Conservation (phyloP, 2,113 vertebrate genomes). For the Hyperopisus bebe region DNA sequence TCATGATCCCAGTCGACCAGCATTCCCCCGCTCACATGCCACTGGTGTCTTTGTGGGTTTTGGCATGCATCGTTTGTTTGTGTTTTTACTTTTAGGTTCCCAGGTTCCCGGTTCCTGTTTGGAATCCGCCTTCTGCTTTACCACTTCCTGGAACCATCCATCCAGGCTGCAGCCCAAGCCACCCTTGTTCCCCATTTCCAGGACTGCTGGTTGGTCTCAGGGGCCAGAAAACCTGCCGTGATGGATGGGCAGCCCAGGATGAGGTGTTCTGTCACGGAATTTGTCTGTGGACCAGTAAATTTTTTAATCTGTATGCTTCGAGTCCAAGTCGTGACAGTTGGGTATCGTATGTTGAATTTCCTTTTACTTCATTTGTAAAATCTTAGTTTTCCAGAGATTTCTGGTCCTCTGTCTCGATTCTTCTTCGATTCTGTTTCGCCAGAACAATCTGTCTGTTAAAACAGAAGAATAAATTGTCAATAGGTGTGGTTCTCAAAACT, state of each 20-base stretch:
- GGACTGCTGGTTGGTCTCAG: not conserved
- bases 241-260: not conserved
- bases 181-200: not conserved
- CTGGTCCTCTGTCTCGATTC: not conserved
- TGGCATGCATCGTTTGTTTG: not conserved
- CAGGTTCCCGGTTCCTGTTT: not conserved
- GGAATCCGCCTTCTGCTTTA: not conserved
- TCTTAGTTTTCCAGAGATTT: not conserved
- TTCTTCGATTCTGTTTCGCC: slow-evolving; percentile 19
- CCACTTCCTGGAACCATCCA: not conserved
- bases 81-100: not conserved
- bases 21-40: not conserved
- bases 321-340: not conserved
- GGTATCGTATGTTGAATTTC: not conserved
- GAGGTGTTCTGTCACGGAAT: not conserved
- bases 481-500: too few relatives aligned
- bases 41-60: not conserved
- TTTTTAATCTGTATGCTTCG: not conserved
- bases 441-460: slow-evolving; percentile 29
- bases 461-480: slow-evolving; percentile 1
- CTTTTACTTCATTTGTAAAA: not conserved
- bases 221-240: not conserved
- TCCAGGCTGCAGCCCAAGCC: not conserved
- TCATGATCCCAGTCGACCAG: not conserved
- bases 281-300: not conserved